Percentiles rank a stretch among this genome's conserved stretches.
Conservation (phyloP, 2,888 invertebrate genomes). For the Latrodectus elegans region DNA sequence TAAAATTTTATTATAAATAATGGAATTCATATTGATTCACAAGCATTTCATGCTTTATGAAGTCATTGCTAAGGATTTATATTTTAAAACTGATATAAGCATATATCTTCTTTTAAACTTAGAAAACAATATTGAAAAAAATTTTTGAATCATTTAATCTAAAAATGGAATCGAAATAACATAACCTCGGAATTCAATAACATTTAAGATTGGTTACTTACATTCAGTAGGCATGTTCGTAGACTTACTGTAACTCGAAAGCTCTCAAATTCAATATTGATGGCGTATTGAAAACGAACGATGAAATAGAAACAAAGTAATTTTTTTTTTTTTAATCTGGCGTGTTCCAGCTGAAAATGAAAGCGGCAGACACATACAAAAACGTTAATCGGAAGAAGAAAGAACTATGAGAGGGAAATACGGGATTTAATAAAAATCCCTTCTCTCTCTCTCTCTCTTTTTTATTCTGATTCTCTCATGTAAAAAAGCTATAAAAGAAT, state of each 20-base stretch:
- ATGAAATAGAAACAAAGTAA: conserved; percentile 25
- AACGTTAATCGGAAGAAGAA: conserved; percentile 26
- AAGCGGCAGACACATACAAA: conserved; percentile 18
- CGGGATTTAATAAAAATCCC: conserved; percentile 43
- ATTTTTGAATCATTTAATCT: neutral
- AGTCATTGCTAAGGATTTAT: too few relatives aligned
- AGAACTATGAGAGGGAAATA: conserved; percentile 26
- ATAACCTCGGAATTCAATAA: conserved; percentile 31
- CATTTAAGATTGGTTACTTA: conserved; percentile 6
- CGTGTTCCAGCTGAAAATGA: neutral
- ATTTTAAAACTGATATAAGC: too few relatives aligned
- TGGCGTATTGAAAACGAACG: conserved; percentile 34
- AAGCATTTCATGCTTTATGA: too few relatives aligned
- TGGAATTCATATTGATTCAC: too few relatives aligned
- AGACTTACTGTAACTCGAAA: neutral
- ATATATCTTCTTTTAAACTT: neutral
- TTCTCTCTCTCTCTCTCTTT: too few relatives aligned
- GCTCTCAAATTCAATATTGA: conserved; percentile 27
- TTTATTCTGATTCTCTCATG: conserved; percentile 27
- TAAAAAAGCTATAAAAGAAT: conserved; percentile 40
- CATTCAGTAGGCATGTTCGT: neutral
- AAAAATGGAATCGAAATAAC: neutral
- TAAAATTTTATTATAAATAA: too few relatives aligned
- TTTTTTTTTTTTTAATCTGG: conserved; percentile 11
- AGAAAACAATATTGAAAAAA: neutral